These are phyloP conservation scores for Girardinus metallicus DNA, from an alignment of 2,797 vertebrate species.

Conservation along the genomic window DNA sequence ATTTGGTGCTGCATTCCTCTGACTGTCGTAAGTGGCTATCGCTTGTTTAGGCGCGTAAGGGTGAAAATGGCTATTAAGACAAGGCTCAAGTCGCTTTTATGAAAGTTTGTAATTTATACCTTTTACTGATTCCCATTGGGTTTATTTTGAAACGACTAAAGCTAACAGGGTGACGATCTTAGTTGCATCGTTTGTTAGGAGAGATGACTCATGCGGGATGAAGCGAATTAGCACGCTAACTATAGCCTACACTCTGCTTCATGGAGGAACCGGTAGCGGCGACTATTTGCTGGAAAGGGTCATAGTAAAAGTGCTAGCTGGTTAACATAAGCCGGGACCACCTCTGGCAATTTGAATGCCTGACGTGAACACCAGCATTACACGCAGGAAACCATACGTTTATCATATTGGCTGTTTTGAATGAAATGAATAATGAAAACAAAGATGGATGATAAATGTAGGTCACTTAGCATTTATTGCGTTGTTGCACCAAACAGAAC, in stretches of 20 bases:
- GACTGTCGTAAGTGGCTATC: conserved; percentile 37
- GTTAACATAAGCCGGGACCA: conserved; percentile 51
- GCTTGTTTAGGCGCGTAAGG: conserved; percentile 75
- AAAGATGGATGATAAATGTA: conserved; percentile 47
- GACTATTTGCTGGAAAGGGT: conserved; percentile 66
- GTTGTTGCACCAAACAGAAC: conserved; percentile 13
- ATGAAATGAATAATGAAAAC: neutral
- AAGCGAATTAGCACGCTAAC: conserved; percentile 65
- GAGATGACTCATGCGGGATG: conserved; percentile 72
- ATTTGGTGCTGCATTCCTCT: neutral
- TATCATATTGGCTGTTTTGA: neutral
- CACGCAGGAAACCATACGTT: neutral
- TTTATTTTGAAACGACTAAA: neutral
- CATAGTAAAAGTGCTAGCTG: conserved; percentile 52
- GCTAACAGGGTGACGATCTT: neutral
- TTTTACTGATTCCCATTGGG: neutral
- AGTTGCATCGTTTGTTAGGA: conserved; percentile 29
- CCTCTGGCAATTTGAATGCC: conserved; percentile 11
- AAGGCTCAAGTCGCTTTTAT: conserved; percentile 2
- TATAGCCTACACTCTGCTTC: conserved; percentile 42
- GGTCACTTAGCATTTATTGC: conserved; percentile 44
- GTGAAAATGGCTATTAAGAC: conserved; percentile 17
- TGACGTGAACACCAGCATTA: conserved; percentile 9
- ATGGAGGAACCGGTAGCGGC: conserved; percentile 52
- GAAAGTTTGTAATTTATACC: neutral